Evolutionary conservation across 2,113 vertebrate genomes (phyloP), one percentile per base, ranked within the genome.

Genomic region (Tiliqua scincoides): DNA sequence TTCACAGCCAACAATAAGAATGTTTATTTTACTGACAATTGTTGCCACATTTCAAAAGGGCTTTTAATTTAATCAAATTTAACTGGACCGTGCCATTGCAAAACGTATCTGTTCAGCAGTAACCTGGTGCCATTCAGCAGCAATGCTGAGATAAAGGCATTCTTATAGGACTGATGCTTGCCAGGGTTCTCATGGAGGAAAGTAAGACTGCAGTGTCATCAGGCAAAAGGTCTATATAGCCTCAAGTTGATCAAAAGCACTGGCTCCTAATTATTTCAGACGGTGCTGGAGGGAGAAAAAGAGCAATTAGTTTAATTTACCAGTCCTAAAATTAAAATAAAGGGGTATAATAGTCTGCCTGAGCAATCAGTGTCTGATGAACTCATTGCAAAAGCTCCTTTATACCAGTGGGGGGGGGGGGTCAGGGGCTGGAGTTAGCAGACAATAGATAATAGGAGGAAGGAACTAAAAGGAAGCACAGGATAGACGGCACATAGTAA

Each of bases 111-210:
- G 17, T 86, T 91, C 40, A 40, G 48, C 61, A 79, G 32, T 37
- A 87, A 80, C 65, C 83, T 84, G 89, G 89, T 52, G 23, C 40
- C 15, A 17, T 72, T 35, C 27, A 86, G 84, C 35, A 85, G 72
- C 18, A 88, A 89, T 18, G 81, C 63, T 72, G 71, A 90, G 84
- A 86, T 27, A 89, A 91, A 92, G 63, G 72, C 6, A 21, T 84
- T 23, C 73, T 40, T 83, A 40, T 84, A 90, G 85, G 4, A n/a
- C 17, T n/a, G 43, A 6, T 83, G 23, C 87, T 74, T 32, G 71
- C 12, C 73, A 89, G n/a, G 67, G 52, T 30, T 21, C 9, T 83
- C 1, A 5, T 61, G 15, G 72, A 81, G 48, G 88, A 32, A 81
- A 17, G 87, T 84, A 81, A 89, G 54, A 84, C 18, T 52, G 40